Evolutionary conservation across 2,113 vertebrate genomes (phyloP).

Genomic region (Festucalex cinctus): DNA sequence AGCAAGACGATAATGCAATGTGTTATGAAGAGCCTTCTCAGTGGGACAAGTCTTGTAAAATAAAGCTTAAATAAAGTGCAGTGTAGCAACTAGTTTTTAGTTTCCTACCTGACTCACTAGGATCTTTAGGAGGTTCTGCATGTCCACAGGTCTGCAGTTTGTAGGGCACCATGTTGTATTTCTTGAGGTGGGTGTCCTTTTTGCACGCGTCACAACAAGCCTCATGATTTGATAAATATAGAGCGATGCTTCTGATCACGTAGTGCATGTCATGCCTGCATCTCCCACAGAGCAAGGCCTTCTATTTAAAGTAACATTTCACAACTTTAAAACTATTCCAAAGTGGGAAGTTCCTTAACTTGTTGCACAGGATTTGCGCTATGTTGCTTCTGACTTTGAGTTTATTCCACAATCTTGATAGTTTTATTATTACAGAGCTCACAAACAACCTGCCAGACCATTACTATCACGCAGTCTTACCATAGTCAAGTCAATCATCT

Average conservation of each 20-base stretch:
- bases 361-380: slow-evolving; percentile 3
- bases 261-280: slow-evolving; percentile 55
- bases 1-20: not conserved
- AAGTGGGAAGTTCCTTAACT: slow-evolving; percentile 16
- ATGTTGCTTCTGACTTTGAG: slow-evolving; percentile 9
- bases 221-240: slow-evolving; percentile 76
- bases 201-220: slow-evolving; percentile 29
- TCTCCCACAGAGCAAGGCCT: slow-evolving; percentile 47
- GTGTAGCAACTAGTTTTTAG: not conserved
- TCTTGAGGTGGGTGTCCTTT: slow-evolving; percentile 44
- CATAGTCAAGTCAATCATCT: slow-evolving; percentile 7
- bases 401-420: not conserved
- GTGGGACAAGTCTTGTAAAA: too few species aligned
- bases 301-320: slow-evolving; percentile 47
- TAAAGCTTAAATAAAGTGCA: not conserved
- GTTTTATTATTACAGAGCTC: not conserved
- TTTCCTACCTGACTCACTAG: slow-evolving; percentile 60
- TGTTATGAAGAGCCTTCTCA: not conserved
- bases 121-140: slow-evolving; percentile 27
- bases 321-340: slow-evolving; percentile 59
- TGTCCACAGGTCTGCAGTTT: slow-evolving; percentile 23
- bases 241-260: slow-evolving; percentile 65
- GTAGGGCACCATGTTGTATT: slow-evolving; percentile 31
- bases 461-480: slow-evolving; percentile 1
- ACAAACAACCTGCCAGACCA: not conserved